These are phyloP conservation scores for Harpegnathos saltator DNA, from an alignment of 1,140 invertebrate genomes.

Conservation along the genomic window DNA sequence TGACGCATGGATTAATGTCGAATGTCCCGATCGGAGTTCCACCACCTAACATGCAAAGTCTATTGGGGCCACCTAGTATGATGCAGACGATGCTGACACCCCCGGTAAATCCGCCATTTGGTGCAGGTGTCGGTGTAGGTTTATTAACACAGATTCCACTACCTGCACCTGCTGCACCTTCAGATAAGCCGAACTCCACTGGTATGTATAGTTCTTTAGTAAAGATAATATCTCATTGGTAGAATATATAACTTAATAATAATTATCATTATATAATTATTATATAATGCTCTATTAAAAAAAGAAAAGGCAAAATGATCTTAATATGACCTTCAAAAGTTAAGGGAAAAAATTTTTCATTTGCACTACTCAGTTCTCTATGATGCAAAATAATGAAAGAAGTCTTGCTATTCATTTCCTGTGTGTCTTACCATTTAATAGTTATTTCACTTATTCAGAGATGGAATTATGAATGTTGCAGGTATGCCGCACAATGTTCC, in stretches of 20 bases:
- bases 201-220: slow-evolving; percentile 67
- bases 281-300: background rate
- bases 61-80: slow-evolving; percentile 86
- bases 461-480: slow-evolving; percentile 51
- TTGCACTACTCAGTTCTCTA: too few species aligned
- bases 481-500: slow-evolving; percentile 84
- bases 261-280: background rate
- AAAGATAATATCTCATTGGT: background rate
- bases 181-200: slow-evolving; percentile 84
- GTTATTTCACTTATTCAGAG: too few species aligned
- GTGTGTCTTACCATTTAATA: too few species aligned
- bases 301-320: too few species aligned
- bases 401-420: too few species aligned
- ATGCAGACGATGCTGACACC: slow-evolving; percentile 86
- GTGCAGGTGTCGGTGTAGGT: slow-evolving; percentile 82
- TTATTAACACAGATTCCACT: slow-evolving; percentile 84
- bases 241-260: background rate
- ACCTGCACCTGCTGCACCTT: slow-evolving; percentile 83
- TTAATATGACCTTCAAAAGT: too few species aligned
- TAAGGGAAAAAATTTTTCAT: too few species aligned
- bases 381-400: too few species aligned
- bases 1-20: slow-evolving; percentile 87
- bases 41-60: slow-evolving; percentile 88
- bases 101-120: slow-evolving; percentile 84
- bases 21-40: slow-evolving; percentile 88